A percentile compares a stretch with the other conserved stretches of the same genome.
phyloP scores from a whole-genome alignment of 2,113 vertebrate species.

The Neopipo cinnamomea region DNA sequence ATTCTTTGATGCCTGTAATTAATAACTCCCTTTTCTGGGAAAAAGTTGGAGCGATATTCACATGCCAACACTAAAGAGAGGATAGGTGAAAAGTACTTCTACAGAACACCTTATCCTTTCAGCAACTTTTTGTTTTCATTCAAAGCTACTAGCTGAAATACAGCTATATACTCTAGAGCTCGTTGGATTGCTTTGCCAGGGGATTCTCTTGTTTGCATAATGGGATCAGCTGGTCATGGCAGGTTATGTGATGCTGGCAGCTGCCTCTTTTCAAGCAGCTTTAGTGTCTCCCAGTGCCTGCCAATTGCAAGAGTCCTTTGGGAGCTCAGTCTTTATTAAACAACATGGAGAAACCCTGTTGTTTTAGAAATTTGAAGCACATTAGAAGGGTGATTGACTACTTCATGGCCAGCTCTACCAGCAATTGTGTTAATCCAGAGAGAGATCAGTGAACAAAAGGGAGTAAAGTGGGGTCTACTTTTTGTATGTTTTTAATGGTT shows the following conservation, averaged over 20 bases:
- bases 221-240: conserved; percentile 44
- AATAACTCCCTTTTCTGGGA: not conserved
- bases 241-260: conserved; percentile 20
- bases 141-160: conserved; percentile 4
- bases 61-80: not conserved
- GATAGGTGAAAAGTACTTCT: not conserved
- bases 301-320: conserved; percentile 7
- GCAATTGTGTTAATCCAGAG: not conserved
- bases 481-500: not conserved
- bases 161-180: not conserved
- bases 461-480: not conserved
- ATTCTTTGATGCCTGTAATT: not conserved
- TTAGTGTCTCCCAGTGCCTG: conserved; percentile 6
- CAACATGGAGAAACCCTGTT: not conserved
- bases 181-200: conserved; percentile 3
- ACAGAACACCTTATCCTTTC: not conserved
- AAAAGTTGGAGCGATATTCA: not conserved
- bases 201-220: conserved; percentile 31
- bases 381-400: not conserved
- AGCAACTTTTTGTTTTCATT: not conserved
- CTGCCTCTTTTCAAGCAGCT: conserved; percentile 39
- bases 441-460: not conserved
- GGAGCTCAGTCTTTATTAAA: conserved; percentile 21
- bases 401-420: not conserved
- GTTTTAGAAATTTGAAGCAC: not conserved